These are phyloP conservation scores for Pectinophora gossypiella DNA, from an alignment of 1,140 invertebrate species.

Conservation along the genomic window DNA sequence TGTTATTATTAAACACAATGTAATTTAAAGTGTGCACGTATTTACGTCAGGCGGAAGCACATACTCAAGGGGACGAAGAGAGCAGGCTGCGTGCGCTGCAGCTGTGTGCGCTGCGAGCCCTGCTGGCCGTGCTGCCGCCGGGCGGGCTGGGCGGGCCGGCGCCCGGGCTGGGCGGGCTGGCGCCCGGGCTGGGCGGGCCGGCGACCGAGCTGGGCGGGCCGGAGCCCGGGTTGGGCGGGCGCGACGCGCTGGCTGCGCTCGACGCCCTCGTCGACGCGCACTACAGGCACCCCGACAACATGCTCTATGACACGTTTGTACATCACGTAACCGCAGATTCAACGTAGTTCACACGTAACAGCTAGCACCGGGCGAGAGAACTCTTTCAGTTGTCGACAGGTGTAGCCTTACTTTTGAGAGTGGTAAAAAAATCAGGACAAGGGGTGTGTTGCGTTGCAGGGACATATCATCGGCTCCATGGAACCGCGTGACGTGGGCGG, in stretches of 20 bases:
- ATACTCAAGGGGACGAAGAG: neutral
- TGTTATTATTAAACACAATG: too few relatives aligned
- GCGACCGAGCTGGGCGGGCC: neutral
- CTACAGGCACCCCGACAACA: neutral
- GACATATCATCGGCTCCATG: too few relatives aligned
- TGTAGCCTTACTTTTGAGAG: too few relatives aligned
- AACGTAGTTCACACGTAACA: too few relatives aligned
- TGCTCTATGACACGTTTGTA: neutral
- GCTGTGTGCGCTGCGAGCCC: neutral
- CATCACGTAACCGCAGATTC: neutral
- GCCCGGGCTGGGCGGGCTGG: neutral
- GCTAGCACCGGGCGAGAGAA: too few relatives aligned
- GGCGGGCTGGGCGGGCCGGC: too few relatives aligned
- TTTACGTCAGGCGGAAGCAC: neutral
- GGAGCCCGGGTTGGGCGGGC: neutral
- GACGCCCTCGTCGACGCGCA: neutral
- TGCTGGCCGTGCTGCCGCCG: neutral
- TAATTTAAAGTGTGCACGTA: too few relatives aligned
- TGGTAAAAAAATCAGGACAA: too few relatives aligned
- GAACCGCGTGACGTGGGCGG: neutral
- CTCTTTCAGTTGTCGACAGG: too few relatives aligned
- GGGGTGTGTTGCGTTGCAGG: too few relatives aligned
- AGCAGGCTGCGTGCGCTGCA: neutral
- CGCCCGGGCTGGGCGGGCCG: neutral
- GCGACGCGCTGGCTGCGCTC: neutral